Base-by-base conservation (phyloP, 2,888 invertebrate genomes). In the Rhagium mordax region DNA sequence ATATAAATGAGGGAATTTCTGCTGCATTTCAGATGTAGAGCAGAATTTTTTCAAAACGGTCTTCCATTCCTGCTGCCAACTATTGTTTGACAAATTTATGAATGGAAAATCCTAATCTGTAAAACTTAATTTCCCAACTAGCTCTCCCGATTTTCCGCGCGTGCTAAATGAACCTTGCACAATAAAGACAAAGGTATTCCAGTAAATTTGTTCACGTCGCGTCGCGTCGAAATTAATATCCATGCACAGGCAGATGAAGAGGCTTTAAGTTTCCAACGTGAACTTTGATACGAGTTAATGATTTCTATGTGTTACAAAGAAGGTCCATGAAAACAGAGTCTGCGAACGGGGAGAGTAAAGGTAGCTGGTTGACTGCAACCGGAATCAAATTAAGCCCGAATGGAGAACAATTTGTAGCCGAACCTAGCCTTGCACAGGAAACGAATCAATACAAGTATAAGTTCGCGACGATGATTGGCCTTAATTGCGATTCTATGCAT, bases 401-500 rank as follows among this genome's bases (percentile, higher is more conserved):
- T 70, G 61, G 70, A 62, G 70, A 70, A 70, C 70, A 70, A 70
- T 70, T 70, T 70, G 61, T 61, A 70, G 70, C 70, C 70, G 70
- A 59, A 48, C 53, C 41, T 33, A 5, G 66, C 51, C 41, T 66
- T 24, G 20, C 53, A 53, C 59, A 27, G 53, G 41, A 59, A 59
- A 48, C 59, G 48, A 59, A 47, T 68, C 67, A 49, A 68, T 59
- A 53, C 53, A 53, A 53, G 55, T 57, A 67, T 47, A 47, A 67
- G 41, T 57, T 21, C 41, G 21, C 41, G 67, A 57, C n/a, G 53
- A 65, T 65, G 41, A 67, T 51, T 53, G 53, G 65, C 33, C 51
- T 65, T 53, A 53, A 53, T 65, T 65, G 65, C 53, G n/a, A 61
- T 61, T 61, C 61, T 47, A 47, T 47, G 53, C 65, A 65, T 65